Evolutionary conservation across 2,888 invertebrate genomes (phyloP).

Genomic region (Lathronympha strigana): DNA sequence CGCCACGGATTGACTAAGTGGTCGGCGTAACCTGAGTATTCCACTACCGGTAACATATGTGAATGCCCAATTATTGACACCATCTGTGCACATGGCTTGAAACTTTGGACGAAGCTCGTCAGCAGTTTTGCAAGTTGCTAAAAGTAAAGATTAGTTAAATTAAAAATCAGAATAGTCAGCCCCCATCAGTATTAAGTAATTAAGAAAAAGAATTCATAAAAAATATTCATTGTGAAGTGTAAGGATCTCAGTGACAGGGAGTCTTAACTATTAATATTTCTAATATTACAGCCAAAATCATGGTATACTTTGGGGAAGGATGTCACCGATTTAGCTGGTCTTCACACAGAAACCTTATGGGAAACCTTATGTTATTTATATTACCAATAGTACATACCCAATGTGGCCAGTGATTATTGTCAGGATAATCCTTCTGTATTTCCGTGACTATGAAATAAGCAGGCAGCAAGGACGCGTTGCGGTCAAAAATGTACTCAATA

Average conservation of each 20-base stretch:
- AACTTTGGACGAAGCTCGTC: constrained; percentile 96
- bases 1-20: constrained; percentile 97
- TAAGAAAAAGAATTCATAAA: too few relatives aligned
- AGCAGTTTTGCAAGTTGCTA: constrained; percentile 93
- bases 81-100: constrained; percentile 97
- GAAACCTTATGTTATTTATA: too few relatives aligned
- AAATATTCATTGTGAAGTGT: too few relatives aligned
- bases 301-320: too few relatives aligned
- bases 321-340: too few relatives aligned
- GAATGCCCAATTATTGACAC: constrained; percentile 96
- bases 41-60: constrained; percentile 96
- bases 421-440: constrained; percentile 94
- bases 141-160: constrained; percentile 49
- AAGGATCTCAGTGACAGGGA: too few relatives aligned
- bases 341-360: too few relatives aligned
- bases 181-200: too few relatives aligned
- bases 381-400: constrained; percentile 91
- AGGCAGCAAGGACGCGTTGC: constrained; percentile 95
- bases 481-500: constrained; percentile 94
- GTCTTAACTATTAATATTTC: too few relatives aligned
- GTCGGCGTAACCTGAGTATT: constrained; percentile 95
- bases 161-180: neutral
- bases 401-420: constrained; percentile 93
- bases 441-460: constrained; percentile 98
- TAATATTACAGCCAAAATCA: too few relatives aligned